Percentiles rank a stretch among this genome's conserved stretches.
phyloP scores from a whole-genome alignment of 2,113 vertebrate genomes.

The Pampusana beccarii region DNA sequence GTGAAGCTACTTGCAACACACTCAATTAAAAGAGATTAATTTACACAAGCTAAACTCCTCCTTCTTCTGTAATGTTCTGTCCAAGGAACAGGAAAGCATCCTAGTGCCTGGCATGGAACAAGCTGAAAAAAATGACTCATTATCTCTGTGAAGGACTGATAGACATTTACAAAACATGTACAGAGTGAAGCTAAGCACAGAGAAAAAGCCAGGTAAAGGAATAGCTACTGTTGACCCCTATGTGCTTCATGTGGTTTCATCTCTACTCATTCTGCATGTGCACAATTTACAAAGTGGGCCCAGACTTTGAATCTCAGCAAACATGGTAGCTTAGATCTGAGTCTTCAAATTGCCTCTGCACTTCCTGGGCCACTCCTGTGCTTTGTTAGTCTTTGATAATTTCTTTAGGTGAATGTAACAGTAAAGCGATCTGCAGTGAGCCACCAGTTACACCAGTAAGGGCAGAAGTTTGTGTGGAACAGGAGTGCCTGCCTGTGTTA shows the following conservation, averaged over 20 bases:
- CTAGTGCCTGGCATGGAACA: neutral
- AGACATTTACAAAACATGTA: neutral
- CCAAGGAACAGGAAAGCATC: neutral
- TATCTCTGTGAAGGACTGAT: neutral
- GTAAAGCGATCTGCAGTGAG: neutral
- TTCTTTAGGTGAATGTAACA: neutral
- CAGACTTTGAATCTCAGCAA: neutral
- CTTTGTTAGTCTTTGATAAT: neutral
- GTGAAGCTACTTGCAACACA: neutral
- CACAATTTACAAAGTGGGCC: neutral
- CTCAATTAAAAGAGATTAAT: neutral
- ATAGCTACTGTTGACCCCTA: neutral
- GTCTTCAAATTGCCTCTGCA: neutral
- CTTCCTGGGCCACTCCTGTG: neutral
- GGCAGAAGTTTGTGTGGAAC: neutral
- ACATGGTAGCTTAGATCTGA: neutral
- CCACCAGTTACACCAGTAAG: neutral
- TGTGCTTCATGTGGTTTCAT: neutral
- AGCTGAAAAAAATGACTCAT: neutral
- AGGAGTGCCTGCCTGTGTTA: neutral
- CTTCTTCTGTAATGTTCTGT: neutral
- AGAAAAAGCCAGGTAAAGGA: neutral
- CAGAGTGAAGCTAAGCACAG: neutral
- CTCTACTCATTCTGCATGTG: neutral
- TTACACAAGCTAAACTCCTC: neutral